Percentiles rank a stretch among this genome's conserved stretches.
phyloP scores from a whole-genome alignment of 2,113 vertebrate genomes.

The Atrichornis clamosus region DNA sequence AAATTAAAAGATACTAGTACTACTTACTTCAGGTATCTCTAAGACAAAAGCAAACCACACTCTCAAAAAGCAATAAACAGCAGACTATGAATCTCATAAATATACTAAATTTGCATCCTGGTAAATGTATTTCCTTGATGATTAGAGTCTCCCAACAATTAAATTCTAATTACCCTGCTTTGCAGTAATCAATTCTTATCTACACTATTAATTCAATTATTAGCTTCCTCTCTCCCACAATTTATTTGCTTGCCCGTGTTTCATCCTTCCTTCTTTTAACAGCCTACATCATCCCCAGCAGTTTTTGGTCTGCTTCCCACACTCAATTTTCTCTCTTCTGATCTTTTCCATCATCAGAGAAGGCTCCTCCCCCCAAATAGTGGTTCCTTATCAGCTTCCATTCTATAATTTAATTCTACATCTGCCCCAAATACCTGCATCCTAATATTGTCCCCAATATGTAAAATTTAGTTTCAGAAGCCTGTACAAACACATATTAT shows the following conservation, averaged over 20 bases:
- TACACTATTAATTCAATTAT: neutral
- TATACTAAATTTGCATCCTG: neutral
- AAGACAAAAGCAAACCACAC: neutral
- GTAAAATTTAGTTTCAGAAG: neutral
- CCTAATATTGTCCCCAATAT: neutral
- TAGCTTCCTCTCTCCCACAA: neutral
- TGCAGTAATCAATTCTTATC: constrained; percentile 10
- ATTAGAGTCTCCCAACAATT: neutral
- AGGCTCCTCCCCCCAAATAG: neutral
- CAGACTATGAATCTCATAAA: neutral
- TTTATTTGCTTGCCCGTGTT: neutral
- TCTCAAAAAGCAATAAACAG: neutral
- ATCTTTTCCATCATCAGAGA: neutral
- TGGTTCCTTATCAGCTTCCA: neutral
- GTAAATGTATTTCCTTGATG: neutral
- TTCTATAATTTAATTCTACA: neutral
- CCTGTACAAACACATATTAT: neutral
- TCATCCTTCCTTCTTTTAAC: neutral
- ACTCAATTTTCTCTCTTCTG: neutral
- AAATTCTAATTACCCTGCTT: neutral
- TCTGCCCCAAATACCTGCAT: neutral
- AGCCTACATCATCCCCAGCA: neutral
- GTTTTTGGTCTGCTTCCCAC: neutral
- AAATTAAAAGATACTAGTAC: neutral
- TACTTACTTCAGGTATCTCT: neutral